Base-by-base conservation (phyloP, 1,140 invertebrate genomes). In the Zaprionus camerounensis region DNA sequence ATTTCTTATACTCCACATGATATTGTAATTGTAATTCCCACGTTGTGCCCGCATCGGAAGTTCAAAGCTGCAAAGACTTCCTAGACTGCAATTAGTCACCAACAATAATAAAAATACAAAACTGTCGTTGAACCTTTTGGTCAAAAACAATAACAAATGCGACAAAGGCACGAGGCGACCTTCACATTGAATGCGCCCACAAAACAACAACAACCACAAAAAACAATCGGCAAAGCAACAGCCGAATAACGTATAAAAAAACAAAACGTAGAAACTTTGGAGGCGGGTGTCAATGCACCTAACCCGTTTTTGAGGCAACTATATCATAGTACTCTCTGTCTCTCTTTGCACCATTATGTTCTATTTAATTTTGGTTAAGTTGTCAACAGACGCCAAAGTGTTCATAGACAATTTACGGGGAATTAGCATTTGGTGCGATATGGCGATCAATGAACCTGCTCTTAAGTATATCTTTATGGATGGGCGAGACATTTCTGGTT, bases 171-270 rank as follows among this genome's bases (percentile, higher is more conserved):
- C 41, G n/a, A 28, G 34, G 15, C 53, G 81, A 90, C 85, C 84
- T 88, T 88, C 84, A 81, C 84, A 88, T 88, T 88, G 84, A 88
- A 88, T 84, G 85, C 78, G 71, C 56, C 66, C 44, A 63, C 2
- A 63, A 63, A 63, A 31, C 38, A 28, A 28, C 59, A 49, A 17
- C 46, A 28, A 20, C 59, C 49, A 17, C 46, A 51, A 3, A 20
- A 58, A 36, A 58, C 11, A 34, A 6, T 20, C 26, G 12, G 41
- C 15, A 22, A 51, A 51, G 22, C 46, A 51, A 51, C 17, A 49
- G 20, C 7, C 17, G 20, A 49, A 49, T 17, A 20, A 49, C 61
- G 61, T 49, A 36, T 11, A 34, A 41, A 24, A 36, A 38, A 24
- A 22, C 44, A 28, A 31, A 80, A 71, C 56, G 53, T 11, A 24